phyloP scores from a whole-genome alignment of 2,888 invertebrate genomes.

The Dasypolia templi region DNA sequence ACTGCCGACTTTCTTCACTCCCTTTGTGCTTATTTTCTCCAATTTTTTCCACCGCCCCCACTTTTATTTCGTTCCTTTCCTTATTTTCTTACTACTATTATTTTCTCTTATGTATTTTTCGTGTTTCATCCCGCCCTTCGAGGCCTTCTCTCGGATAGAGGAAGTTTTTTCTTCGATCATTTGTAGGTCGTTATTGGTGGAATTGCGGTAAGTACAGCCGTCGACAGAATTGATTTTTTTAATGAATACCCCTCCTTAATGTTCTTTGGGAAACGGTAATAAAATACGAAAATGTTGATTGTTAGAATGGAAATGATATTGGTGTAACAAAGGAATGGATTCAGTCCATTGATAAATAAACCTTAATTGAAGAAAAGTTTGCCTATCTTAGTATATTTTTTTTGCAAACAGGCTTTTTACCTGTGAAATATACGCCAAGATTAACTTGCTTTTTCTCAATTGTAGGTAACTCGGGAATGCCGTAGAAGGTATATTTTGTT shows the following conservation, averaged over 20 bases:
- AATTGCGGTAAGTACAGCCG: constrained; percentile 85
- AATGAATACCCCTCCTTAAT: constrained; percentile 86
- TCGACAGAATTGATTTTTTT: constrained; percentile 82
- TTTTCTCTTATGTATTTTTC: constrained; percentile 89
- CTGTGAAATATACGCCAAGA: neutral
- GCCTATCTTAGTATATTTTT: neutral
- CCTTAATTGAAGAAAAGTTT: constrained; percentile 17
- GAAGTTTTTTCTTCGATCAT: constrained; percentile 86
- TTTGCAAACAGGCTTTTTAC: neutral
- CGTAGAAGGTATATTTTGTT: neutral
- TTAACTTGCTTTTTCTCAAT: no score
- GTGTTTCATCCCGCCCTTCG: constrained; percentile 84
- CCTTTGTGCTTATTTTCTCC: constrained; percentile 90
- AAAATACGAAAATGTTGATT: constrained; percentile 78
- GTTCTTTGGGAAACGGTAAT: constrained; percentile 75
- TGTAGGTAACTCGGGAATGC: neutral
- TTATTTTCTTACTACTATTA: constrained; percentile 88
- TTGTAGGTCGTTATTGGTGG: constrained; percentile 87
- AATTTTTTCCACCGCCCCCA: constrained; percentile 86
- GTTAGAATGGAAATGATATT: constrained; percentile 66
- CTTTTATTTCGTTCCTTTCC: constrained; percentile 86
- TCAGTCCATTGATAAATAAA: constrained; percentile 15
- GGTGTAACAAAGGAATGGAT: constrained; percentile 56
- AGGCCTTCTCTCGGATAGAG: constrained; percentile 67
- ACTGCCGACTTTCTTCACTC: constrained; percentile 86